phyloP scores from a whole-genome alignment of 2,888 invertebrate genomes.

The Mesoligia furuncula region DNA sequence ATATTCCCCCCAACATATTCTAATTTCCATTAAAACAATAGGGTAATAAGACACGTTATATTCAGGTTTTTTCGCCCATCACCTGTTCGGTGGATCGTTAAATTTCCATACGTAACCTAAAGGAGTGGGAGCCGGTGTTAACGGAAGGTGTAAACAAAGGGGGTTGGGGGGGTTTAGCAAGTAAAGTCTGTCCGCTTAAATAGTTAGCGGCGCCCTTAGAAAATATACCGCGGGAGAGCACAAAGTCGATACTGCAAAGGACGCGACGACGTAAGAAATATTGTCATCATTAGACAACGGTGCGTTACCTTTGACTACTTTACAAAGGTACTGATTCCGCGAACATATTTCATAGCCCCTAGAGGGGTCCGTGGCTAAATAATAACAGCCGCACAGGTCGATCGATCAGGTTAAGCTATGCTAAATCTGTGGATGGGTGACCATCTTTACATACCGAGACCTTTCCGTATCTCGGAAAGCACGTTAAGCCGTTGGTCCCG shows the following conservation, averaged over 20 bases:
- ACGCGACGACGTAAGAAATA: neutral
- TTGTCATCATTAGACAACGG: neutral
- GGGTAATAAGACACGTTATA: slow-evolving; percentile 31
- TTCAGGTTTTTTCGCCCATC: slow-evolving; percentile 45
- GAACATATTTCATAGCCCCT: neutral
- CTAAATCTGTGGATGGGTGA: no score
- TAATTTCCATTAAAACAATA: slow-evolving; percentile 39
- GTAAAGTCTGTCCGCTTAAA: slow-evolving; percentile 9
- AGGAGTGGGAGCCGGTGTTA: slow-evolving; percentile 41
- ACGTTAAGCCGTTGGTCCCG: no score
- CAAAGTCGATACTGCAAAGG: neutral
- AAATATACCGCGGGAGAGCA: neutral
- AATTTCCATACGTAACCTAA: slow-evolving; percentile 70
- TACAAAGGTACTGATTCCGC: neutral
- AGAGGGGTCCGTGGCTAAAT: neutral
- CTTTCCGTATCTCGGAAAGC: no score
- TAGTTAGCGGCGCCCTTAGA: neutral
- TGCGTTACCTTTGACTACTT: neutral
- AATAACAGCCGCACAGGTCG: no score
- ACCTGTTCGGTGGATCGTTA: slow-evolving; percentile 63
- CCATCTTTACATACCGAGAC: no score
- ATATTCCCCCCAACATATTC: slow-evolving; percentile 16
- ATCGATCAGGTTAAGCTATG: no score
- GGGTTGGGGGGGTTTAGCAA: slow-evolving; percentile 4
- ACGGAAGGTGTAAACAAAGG: slow-evolving; percentile 69